phyloP scores from a whole-genome alignment of 23 tunicate genomes.

The Ascidia mentula region DNA sequence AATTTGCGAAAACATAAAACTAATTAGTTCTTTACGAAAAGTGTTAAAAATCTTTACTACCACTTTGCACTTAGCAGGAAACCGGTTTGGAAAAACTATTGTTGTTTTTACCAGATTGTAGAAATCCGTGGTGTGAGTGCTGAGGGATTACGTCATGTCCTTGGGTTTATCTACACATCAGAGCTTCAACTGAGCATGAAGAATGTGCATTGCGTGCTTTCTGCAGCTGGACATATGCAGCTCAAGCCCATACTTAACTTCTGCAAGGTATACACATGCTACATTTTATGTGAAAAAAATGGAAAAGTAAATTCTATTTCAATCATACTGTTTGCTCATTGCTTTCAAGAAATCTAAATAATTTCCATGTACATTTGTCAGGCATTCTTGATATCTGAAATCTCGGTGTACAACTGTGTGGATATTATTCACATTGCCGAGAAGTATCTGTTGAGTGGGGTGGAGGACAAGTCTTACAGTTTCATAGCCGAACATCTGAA shows the following conservation, averaged over 20 bases:
- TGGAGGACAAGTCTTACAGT: slow-evolving; percentile 93
- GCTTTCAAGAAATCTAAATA: neutral
- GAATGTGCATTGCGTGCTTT: slow-evolving; percentile 82
- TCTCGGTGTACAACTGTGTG: slow-evolving; percentile 99
- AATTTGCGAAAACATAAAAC: too few species aligned
- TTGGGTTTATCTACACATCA: slow-evolving; percentile 97
- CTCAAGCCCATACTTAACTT: slow-evolving; percentile 89
- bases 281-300: too few species aligned
- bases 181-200: slow-evolving; percentile 96
- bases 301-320: too few species aligned
- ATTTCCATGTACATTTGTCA: slow-evolving; percentile 11
- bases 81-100: too few species aligned
- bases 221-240: slow-evolving; percentile 98
- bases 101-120: slow-evolving; percentile 82
- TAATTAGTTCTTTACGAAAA: too few species aligned
- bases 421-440: slow-evolving; percentile 98
- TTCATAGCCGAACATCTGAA: slow-evolving; percentile 99
- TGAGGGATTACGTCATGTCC: slow-evolving; percentile 90
- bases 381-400: slow-evolving; percentile 87
- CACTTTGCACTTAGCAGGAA: too few species aligned
- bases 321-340: too few species aligned
- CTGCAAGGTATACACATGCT: slow-evolving; percentile 69
- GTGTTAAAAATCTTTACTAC: too few species aligned
- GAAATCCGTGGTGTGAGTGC: slow-evolving; percentile 93
- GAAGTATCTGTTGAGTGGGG: slow-evolving; percentile 73